Base-by-base conservation (phyloP, 2,888 invertebrate species). In the Agrenia bidenticulata region DNA sequence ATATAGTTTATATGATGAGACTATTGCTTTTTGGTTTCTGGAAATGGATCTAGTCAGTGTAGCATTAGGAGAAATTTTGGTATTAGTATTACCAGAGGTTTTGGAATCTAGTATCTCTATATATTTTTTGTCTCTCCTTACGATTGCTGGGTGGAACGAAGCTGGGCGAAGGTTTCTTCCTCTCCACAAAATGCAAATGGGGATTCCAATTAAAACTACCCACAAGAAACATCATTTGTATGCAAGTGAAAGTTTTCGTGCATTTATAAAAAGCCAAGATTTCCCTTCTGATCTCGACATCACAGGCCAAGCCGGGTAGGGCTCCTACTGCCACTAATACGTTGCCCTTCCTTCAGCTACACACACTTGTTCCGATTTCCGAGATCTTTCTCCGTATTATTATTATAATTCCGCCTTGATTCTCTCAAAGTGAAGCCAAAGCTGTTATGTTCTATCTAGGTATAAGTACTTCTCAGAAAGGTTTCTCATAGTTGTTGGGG, bases 181-280 rank as follows among this genome's bases (percentile, higher is more conserved):
- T 24, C 51, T 51, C 54, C 39, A 62, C 49, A 51, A 61, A 63
- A 73, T 73, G 73, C 73, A 73, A 73, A 73, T 73, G 63, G 65
- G 67, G 62, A 63, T 70, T 73, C 69, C 73, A 73, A 73, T 73
- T 73, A 73, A 73, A 73, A 73, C 66, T 70, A 70, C 67, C 67
- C 73, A 67, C 67, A 69, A 70, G 73, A 65, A 73, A 69, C 73
- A 70, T 73, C 70, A 73, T 73, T 73, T 73, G 73, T 73, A 73
- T 73, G 73, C 73, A 70, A 70, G 69, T 73, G 70, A 73, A 73
- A 73, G 67, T 72, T 73, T 73, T 65, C 58, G 66, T 73, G 73
- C 73, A 73, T 73, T 73, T 73, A 69, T 73, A 73, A 70, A 70
- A 73, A 69, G 70, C 69, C 64, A 61, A 67, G 69, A 69, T 67